phyloP scores from a whole-genome alignment of 2,888 invertebrate genomes.

The Eupithecia abbreviata region DNA sequence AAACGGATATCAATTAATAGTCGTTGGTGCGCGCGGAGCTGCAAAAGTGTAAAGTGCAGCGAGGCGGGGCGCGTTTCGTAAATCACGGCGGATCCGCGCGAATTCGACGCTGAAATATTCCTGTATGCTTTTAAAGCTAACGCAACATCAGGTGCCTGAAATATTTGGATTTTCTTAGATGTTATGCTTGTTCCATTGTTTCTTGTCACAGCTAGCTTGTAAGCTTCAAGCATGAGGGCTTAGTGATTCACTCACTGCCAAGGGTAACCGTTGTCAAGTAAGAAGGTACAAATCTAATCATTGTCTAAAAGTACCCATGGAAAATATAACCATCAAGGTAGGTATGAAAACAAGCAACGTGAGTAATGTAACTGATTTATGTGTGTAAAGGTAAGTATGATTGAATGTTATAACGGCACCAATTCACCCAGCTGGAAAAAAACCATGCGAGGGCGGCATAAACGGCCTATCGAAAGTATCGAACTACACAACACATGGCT shows the following conservation, averaged over 20 bases:
- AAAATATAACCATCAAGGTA: background rate
- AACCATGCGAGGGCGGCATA: slow-evolving; percentile 42
- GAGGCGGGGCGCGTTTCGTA: slow-evolving; percentile 77
- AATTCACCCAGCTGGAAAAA: slow-evolving; percentile 16
- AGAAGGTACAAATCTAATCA: background rate
- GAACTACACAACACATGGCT: slow-evolving; percentile 72
- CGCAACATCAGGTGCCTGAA: slow-evolving; percentile 29
- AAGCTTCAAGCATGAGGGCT: slow-evolving; percentile 35
- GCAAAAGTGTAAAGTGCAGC: slow-evolving; percentile 82
- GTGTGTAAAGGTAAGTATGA: slow-evolving; percentile 14
- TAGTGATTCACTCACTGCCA: background rate
- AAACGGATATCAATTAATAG: slow-evolving; percentile 79
- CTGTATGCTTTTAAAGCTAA: slow-evolving; percentile 39
- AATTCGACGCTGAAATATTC: slow-evolving; percentile 71
- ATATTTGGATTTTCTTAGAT: slow-evolving; percentile 1
- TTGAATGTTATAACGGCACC: slow-evolving; percentile 14
- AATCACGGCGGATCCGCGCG: slow-evolving; percentile 73
- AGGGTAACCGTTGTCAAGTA: background rate
- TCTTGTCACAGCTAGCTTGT: background rate
- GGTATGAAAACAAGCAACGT: background rate
- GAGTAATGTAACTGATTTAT: background rate
- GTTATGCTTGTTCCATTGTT: background rate
- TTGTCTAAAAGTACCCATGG: background rate
- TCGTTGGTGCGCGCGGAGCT: slow-evolving; percentile 74
- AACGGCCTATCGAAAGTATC: slow-evolving; percentile 47